A percentile compares a stretch with the other conserved stretches of the same genome.
Conservation (phyloP, 2,888 invertebrate genomes). For the Orthonevra nobilis region DNA sequence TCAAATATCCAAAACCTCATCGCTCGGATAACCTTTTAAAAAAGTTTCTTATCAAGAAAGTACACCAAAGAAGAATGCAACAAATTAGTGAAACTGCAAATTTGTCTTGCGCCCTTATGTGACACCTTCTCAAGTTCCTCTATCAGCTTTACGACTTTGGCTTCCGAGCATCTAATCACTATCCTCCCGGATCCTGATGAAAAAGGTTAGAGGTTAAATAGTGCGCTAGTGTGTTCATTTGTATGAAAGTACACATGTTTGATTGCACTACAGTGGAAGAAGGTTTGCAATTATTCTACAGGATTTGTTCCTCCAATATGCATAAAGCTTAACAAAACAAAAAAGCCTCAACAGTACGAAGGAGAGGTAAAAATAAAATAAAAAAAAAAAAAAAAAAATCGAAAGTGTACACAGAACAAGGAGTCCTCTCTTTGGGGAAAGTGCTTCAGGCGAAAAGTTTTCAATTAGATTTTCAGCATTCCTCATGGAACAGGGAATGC, state of each 20-base stretch:
- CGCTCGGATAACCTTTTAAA: constrained; percentile 7
- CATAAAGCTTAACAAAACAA: constrained; percentile 45
- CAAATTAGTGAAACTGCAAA: constrained; percentile 47
- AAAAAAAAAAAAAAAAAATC: constrained; percentile 15
- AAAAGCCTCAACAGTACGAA: constrained; percentile 11
- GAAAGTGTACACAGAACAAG: too few relatives aligned
- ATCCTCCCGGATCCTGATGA: constrained; percentile 16
- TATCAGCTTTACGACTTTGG: background rate
- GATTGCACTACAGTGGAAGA: constrained; percentile 46
- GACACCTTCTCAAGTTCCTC: constrained; percentile 27
- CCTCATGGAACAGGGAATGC: constrained; percentile 43
- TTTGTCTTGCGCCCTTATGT: constrained; percentile 4
- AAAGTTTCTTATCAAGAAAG: constrained; percentile 13
- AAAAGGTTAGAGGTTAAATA: constrained; percentile 58
- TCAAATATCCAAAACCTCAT: too few relatives aligned
- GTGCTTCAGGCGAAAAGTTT: constrained; percentile 60
- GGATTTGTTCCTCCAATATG: constrained; percentile 61
- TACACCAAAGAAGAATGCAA: constrained; percentile 35
- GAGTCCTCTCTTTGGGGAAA: constrained; percentile 34
- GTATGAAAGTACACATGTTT: constrained; percentile 32
- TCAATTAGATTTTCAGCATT: constrained; percentile 67
- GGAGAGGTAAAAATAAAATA: constrained; percentile 1
- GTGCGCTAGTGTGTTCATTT: constrained; percentile 43
- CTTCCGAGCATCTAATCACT: constrained; percentile 14
- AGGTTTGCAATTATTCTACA: constrained; percentile 63